These are phyloP conservation scores for Oscheius myriophilus DNA, from an alignment of 2,888 invertebrate species.

Conservation along the genomic window DNA sequence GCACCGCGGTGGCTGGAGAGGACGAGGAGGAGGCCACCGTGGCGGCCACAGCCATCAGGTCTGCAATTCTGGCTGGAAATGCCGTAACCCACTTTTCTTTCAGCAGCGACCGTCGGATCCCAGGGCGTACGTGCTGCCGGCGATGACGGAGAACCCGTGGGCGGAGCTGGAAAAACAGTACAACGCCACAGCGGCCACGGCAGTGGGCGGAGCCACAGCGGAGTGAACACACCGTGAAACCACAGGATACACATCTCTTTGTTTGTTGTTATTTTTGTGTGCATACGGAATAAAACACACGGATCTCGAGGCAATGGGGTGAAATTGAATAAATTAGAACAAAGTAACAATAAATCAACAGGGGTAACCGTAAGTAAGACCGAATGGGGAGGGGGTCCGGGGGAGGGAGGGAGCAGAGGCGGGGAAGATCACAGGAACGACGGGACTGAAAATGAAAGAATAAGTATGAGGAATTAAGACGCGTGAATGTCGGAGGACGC, in stretches of 20 bases:
- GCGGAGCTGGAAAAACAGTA: constrained; percentile 34
- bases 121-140: constrained; percentile 37
- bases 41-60: neutral
- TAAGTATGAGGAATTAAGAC: too few relatives aligned
- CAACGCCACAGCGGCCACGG: constrained; percentile 2
- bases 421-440: too few relatives aligned
- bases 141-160: constrained; percentile 47
- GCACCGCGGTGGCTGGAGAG: neutral
- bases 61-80: neutral
- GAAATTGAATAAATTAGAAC: too few relatives aligned
- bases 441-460: too few relatives aligned
- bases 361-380: too few relatives aligned
- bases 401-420: too few relatives aligned
- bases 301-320: too few relatives aligned
- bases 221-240: neutral
- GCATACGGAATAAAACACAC: neutral
- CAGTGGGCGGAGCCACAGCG: neutral
- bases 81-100: neutral
- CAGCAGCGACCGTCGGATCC: neutral
- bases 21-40: constrained; percentile 16
- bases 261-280: neutral
- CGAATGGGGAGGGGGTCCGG: too few relatives aligned
- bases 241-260: neutral
- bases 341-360: too few relatives aligned
- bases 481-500: too few relatives aligned